Evolutionary conservation across 2,113 vertebrate genomes (phyloP).

Genomic region (Casuarius casuarius): DNA sequence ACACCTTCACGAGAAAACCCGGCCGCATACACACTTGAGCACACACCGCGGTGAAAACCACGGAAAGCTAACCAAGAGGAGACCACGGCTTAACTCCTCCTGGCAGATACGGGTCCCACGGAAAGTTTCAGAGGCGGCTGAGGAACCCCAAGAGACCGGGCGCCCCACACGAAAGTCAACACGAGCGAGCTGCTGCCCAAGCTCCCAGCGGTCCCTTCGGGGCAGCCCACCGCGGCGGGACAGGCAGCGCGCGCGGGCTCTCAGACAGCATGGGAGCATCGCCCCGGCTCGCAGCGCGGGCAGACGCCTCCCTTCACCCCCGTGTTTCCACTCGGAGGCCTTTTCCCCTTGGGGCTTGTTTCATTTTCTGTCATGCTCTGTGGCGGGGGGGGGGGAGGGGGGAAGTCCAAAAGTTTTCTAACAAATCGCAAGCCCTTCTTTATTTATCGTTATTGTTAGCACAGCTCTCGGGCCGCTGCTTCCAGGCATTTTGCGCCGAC

Average conservation of each 20-base stretch:
- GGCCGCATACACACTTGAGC: background rate
- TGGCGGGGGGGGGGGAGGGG: too few species aligned
- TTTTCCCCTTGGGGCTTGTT: background rate
- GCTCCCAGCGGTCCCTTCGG: background rate
- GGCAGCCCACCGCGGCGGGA: background rate
- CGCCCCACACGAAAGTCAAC: background rate
- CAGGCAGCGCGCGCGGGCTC: background rate
- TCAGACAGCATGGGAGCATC: background rate
- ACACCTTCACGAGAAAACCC: background rate
- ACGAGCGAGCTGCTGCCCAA: background rate
- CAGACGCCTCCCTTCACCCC: background rate
- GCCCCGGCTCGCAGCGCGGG: background rate
- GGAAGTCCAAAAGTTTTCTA: background rate
- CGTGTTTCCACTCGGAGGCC: background rate
- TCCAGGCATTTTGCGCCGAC: constrained; percentile 54
- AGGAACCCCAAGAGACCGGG: background rate
- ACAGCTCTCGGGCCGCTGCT: constrained; percentile 36
- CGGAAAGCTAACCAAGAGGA: background rate
- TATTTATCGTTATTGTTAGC: constrained; percentile 32
- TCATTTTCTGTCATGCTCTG: background rate
- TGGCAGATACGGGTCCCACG: fast-evolving
- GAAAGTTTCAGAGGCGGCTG: background rate
- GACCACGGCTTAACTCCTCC: background rate
- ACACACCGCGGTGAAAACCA: background rate
- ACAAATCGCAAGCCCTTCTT: background rate